Base-by-base conservation (phyloP, 2,888 invertebrate species). In the Pseudococcus jackbeardsleyi region DNA sequence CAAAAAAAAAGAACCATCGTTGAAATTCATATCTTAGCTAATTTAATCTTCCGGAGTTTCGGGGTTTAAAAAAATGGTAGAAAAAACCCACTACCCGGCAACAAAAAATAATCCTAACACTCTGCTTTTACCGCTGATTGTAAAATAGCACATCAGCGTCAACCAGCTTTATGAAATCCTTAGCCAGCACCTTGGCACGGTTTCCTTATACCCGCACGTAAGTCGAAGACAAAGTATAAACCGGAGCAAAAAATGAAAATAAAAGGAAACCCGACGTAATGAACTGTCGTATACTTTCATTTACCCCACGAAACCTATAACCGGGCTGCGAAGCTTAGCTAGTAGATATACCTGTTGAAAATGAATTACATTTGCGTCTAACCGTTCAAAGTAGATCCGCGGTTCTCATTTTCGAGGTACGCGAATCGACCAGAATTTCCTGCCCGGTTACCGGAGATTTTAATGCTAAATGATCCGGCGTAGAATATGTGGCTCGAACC, bases 301-400 rank as follows among this genome's bases (percentile, higher is more conserved):
- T 59, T 59, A 59, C 33, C 68, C 3, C 3, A 33, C 12, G n/a
- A 33, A 72, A 72, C 33, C 15, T 72, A 72, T 72, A 72, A 26
- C 33, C 68, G 33, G 0, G 68, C 11, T 72, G 15, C 33, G 11
- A 33, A 12, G 6, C 15, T 12, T 33, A 33, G 1, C 26, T 33
- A 33, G 26, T 33, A 33, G 26, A 33, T 72, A 72, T 72, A 72
- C 68, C 68, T 72, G 68, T 72, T 72, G 68, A 72, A 72, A 72
- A 33, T 72, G 68, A 72, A 33, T 72, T 33, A 72, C 68, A 33
- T 59, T 59, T 19, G 68, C 33, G 12, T 72, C 33, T 72, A n/a
- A 33, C 12, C 15, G 68, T 72, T 72, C 26, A 26, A 72, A 12
- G 22, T 72, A 15, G 1, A 33, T 33, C 26, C 22, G 64, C 64